Evolutionary conservation across 2,797 vertebrate species (phyloP).

Genomic region (Gadopsis marmoratus): DNA sequence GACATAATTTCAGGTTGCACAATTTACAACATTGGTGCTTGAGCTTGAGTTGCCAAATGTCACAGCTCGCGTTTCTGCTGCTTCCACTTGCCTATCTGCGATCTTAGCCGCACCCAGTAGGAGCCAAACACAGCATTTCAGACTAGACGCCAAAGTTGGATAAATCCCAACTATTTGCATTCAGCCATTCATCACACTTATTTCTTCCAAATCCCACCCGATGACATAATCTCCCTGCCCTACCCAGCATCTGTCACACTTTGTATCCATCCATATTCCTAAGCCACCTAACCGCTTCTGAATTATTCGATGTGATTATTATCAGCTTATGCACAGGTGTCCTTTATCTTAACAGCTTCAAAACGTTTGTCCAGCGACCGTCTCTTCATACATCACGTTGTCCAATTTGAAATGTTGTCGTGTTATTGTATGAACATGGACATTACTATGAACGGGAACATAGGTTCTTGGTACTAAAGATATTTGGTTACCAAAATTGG

Average conservation of each 20-base stretch:
- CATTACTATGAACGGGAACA: neutral
- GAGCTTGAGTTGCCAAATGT: conserved; percentile 4
- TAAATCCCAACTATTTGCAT: neutral
- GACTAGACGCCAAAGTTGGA: conserved; percentile 2
- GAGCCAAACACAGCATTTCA: conserved; percentile 28
- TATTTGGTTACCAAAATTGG: neutral
- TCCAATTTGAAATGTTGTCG: neutral
- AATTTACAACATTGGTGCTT: neutral
- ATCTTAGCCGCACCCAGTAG: conserved; percentile 63
- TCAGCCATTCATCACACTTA: neutral
- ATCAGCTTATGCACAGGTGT: neutral
- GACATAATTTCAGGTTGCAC: neutral
- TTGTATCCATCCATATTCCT: neutral
- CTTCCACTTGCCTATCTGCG: conserved; percentile 36
- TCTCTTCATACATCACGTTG: neutral
- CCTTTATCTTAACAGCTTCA: neutral
- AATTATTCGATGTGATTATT: conserved; percentile 3
- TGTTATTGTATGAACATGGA: neutral
- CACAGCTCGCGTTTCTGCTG: conserved; percentile 24
- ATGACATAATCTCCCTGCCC: neutral
- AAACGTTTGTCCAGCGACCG: neutral
- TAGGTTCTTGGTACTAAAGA: neutral
- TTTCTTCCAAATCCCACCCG: neutral
- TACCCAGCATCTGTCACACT: neutral
- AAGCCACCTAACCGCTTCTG: conserved; percentile 22